phyloP scores from a whole-genome alignment of 2,113 vertebrate species.

The Chloroceryle aenea region DNA sequence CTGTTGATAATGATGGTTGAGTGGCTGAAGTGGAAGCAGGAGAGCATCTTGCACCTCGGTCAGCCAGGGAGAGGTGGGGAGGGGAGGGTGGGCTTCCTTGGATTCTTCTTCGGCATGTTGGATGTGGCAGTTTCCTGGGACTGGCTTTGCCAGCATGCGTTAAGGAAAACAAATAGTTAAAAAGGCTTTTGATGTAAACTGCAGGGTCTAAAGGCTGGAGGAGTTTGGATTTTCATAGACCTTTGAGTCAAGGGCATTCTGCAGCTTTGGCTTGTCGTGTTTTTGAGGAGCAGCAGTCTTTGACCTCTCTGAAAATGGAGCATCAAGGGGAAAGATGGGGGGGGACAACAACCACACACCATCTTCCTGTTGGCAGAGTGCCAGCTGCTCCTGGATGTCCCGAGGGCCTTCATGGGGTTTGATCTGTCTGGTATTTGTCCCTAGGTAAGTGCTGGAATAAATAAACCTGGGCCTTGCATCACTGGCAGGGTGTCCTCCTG shows the following conservation, averaged over 20 bases:
- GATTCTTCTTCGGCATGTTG: neutral
- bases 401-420: neutral
- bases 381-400: neutral
- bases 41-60: neutral
- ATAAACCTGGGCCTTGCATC: neutral
- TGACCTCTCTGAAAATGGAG: neutral
- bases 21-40: neutral
- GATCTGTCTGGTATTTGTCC: neutral
- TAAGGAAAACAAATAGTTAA: neutral
- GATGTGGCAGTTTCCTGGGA: neutral
- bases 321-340: neutral
- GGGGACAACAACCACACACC: no score
- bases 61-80: accelerated
- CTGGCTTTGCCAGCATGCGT: neutral
- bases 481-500: neutral
- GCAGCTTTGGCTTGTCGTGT: accelerated
- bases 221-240: neutral
- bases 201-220: neutral
- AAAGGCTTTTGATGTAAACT: neutral
- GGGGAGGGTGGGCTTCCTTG: neutral
- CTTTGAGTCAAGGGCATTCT: neutral
- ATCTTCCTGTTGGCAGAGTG: neutral
- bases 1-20: neutral
- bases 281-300: neutral
- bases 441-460: neutral